Conservation (phyloP, 2,888 invertebrate species). For the Zhuqinia jingwanae region DNA sequence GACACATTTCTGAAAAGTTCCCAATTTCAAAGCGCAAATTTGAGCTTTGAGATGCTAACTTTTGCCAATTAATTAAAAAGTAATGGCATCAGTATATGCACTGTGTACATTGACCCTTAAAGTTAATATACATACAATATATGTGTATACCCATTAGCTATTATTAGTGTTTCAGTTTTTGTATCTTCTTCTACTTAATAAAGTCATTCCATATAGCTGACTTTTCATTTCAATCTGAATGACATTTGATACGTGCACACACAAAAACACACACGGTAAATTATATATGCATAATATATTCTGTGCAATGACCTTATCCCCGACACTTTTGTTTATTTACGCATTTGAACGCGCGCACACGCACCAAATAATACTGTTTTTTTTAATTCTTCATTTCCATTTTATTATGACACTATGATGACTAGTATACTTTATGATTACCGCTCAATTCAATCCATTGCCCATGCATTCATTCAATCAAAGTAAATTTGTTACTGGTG, state of each 20-base stretch:
- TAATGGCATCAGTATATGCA: too few relatives aligned
- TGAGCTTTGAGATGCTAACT: not conserved
- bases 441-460: conserved; percentile 62
- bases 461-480: conserved; percentile 28
- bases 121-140: too few relatives aligned
- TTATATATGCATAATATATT: not conserved
- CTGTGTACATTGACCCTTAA: too few relatives aligned
- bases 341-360: not conserved
- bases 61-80: not conserved
- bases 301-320: not conserved
- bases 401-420: not conserved
- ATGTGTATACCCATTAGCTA: too few relatives aligned
- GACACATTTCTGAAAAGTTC: conserved; percentile 4
- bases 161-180: too few relatives aligned
- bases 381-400: not conserved
- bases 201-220: not conserved
- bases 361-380: not conserved
- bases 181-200: not conserved
- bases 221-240: not conserved
- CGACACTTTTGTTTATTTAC: not conserved
- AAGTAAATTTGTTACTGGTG: conserved; percentile 17
- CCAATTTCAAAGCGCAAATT: conserved; percentile 13
- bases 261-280: too few relatives aligned
- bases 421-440: conserved; percentile 60
- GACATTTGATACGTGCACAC: too few relatives aligned